Percentiles rank a stretch among this genome's conserved stretches.
Conservation (phyloP, 2,113 vertebrate genomes). For the Trogon surrucura region DNA sequence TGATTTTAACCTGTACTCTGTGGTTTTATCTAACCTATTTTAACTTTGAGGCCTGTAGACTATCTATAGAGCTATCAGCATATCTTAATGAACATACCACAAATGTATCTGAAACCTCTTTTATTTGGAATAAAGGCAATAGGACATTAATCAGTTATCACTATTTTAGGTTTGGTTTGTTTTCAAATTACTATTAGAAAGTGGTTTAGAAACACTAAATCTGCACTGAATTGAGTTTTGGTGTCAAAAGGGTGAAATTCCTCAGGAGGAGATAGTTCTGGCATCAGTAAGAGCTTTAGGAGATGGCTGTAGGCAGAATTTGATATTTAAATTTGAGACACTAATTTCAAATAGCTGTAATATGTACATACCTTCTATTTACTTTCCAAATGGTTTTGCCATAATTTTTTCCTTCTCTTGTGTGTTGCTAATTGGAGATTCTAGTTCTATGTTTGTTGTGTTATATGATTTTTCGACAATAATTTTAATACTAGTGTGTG, state of each 20-base stretch:
- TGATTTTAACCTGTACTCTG: not conserved
- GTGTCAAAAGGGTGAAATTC: not conserved
- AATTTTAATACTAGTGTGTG: not conserved
- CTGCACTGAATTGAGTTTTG: not conserved
- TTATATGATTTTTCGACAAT: not conserved
- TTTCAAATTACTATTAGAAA: not conserved
- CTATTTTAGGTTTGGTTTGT: not conserved
- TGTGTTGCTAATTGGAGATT: not conserved
- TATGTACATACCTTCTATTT: not conserved
- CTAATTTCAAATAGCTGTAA: not conserved
- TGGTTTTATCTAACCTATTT: not conserved
- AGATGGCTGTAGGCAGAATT: not conserved
- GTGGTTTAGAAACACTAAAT: not conserved
- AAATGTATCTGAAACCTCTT: not conserved
- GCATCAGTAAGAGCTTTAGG: not conserved
- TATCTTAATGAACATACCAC: not conserved
- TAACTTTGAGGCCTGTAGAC: not conserved
- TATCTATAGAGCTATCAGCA: not conserved
- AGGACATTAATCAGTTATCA: not conserved
- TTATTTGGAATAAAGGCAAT: not conserved
- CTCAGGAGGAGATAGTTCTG: not conserved
- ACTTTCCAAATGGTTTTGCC: not conserved
- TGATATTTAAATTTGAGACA: not conserved
- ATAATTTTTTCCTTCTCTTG: not conserved
- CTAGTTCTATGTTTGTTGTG: not conserved